Conservation (phyloP, 2,888 invertebrate species). For the Alentia gelatinosa region DNA sequence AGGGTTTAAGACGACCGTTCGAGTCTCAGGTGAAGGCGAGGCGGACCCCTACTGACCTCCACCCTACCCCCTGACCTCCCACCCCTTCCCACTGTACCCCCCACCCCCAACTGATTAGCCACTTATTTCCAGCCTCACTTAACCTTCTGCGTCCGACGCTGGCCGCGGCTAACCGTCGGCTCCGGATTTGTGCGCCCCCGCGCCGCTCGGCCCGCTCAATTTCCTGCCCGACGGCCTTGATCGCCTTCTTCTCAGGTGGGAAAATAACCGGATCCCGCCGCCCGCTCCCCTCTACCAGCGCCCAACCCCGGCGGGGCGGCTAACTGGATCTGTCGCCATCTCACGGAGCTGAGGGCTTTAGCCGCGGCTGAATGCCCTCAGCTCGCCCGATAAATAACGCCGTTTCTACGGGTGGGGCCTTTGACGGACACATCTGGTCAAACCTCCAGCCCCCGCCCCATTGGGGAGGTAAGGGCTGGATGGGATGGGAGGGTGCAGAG, state of each 20-base stretch:
- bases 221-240: constrained; percentile 4
- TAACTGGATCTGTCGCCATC: constrained; percentile 39
- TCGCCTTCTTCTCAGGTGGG: constrained; percentile 30
- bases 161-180: neutral
- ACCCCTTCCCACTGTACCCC: neutral
- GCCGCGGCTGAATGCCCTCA: constrained; percentile 13
- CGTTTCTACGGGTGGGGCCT: neutral
- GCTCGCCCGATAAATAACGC: neutral
- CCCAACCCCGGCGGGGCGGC: neutral
- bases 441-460: too few relatives aligned
- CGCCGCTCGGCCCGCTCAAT: neutral
- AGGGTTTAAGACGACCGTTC: neutral
- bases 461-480: too few relatives aligned
- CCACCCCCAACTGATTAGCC: neutral
- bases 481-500: too few relatives aligned
- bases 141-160: constrained; percentile 25
- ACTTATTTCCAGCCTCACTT: constrained; percentile 14
- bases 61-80: neutral
- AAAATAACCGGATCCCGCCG: neutral
- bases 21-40: too few relatives aligned
- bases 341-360: constrained; percentile 37
- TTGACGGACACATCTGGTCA: neutral
- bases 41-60: neutral
- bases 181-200: constrained; percentile 3
- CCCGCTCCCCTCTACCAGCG: neutral